Conservation (phyloP, 2,888 invertebrate species). For the Tachina fera region DNA sequence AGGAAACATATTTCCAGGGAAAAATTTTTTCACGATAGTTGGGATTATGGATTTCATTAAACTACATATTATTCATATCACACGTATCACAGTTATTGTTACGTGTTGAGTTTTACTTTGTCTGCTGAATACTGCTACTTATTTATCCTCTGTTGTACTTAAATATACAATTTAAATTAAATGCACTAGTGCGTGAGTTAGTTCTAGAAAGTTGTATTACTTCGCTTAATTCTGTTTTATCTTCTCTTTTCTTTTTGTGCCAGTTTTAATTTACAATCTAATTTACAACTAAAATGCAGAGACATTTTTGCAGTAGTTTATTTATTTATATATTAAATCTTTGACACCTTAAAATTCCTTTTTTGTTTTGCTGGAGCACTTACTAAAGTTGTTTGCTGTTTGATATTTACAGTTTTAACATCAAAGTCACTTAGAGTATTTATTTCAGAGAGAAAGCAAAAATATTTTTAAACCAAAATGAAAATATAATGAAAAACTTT, state of each 20-base stretch:
- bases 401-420: conserved; percentile 1
- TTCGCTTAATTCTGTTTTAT: background rate
- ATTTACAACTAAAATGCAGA: conserved; percentile 37
- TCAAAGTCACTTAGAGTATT: conserved; percentile 25
- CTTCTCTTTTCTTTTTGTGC: background rate
- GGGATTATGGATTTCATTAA: too few relatives aligned
- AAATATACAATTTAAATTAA: conserved; percentile 14
- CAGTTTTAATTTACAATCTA: conserved; percentile 37
- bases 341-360: conserved; percentile 46
- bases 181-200: background rate
- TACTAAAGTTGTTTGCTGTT: background rate
- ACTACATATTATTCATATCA: too few relatives aligned
- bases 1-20: too few relatives aligned
- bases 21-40: too few relatives aligned
- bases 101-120: background rate
- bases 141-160: background rate
- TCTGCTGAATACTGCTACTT: background rate
- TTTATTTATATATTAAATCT: background rate
- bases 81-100: too few relatives aligned
- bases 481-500: conserved; percentile 18
- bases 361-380: background rate
- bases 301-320: conserved; percentile 16
- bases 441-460: background rate
- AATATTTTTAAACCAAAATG: background rate
- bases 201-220: conserved; percentile 42